phyloP scores from a whole-genome alignment of 2,113 vertebrate genomes.

The Notothenia coriiceps region DNA sequence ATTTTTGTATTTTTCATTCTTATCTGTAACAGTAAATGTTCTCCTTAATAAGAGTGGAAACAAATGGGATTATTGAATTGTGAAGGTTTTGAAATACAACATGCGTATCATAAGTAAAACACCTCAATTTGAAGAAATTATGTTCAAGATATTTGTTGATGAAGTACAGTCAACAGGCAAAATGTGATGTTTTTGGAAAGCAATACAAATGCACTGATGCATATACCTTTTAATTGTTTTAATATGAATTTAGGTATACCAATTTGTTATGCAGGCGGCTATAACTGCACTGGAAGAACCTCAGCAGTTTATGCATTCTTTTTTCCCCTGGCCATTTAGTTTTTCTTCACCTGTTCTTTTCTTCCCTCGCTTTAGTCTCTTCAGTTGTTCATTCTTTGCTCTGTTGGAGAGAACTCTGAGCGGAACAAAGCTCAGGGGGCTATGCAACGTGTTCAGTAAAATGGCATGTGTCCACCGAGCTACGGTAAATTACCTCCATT shows the following conservation, averaged over 20 bases:
- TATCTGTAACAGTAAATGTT: background rate
- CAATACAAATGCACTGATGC: background rate
- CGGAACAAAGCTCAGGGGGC: constrained; percentile 75
- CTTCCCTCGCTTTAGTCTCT: constrained; percentile 48
- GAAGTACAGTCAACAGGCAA: background rate
- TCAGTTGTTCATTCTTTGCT: constrained; percentile 70
- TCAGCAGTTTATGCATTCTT: background rate
- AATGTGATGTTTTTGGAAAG: background rate
- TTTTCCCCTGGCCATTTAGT: constrained; percentile 31
- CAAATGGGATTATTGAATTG: background rate
- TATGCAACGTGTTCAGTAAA: constrained; percentile 78
- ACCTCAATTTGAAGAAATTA: constrained; percentile 6
- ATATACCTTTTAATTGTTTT: background rate
- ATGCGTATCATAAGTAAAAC: constrained; percentile 9
- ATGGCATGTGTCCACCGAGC: constrained; percentile 79
- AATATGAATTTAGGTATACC: background rate
- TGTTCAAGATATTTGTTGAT: constrained; percentile 6
- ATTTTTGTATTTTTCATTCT: constrained; percentile 8
- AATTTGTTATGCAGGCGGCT: background rate
- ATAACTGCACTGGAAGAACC: constrained; percentile 5
- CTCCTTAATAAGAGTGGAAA: constrained; percentile 12
- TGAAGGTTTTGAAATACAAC: constrained; percentile 27
- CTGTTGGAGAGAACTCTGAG: constrained; percentile 68
- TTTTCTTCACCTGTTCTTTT: constrained; percentile 60
- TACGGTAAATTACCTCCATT: constrained; percentile 82